A percentile compares a stretch with the other conserved stretches of the same genome.
These are phyloP conservation scores for Centropus bengalensis DNA, from an alignment of 2,113 vertebrate species.

Conservation along the genomic window DNA sequence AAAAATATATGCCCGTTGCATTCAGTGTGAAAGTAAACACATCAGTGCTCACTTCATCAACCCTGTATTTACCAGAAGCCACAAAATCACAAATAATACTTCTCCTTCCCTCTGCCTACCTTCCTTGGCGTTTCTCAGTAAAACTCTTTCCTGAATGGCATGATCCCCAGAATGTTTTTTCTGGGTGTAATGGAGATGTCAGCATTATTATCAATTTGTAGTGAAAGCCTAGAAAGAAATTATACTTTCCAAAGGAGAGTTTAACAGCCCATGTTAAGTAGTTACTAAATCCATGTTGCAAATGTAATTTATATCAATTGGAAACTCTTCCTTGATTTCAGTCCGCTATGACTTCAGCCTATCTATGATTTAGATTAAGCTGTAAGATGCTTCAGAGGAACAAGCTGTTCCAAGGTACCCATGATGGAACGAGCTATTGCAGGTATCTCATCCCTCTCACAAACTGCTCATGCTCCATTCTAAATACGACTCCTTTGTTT, in stretches of 20 bases:
- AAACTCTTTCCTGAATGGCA: constrained; percentile 17
- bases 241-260: not conserved
- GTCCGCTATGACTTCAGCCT: not conserved
- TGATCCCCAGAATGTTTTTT: constrained; percentile 25
- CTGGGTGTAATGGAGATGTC: not conserved
- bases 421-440: not conserved
- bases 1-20: not conserved
- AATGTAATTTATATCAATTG: not conserved
- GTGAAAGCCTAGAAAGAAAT: constrained; percentile 5
- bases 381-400: not conserved
- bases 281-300: not conserved
- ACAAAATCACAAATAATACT: constrained; percentile 35
- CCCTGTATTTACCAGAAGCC: constrained; percentile 11
- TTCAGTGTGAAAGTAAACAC: constrained; percentile 48
- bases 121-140: constrained; percentile 43
- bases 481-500: not conserved
- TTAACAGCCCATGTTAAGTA: not conserved
- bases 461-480: not conserved
- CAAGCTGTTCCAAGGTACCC: not conserved
- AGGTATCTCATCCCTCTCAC: not conserved
- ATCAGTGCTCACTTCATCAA: constrained; percentile 22
- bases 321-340: not conserved
- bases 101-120: not conserved
- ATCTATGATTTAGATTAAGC: constrained; percentile 3
- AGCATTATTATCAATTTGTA: constrained; percentile 42